These are phyloP conservation scores for Rutpela maculata DNA, from an alignment of 2,888 invertebrate genomes.

Conservation along the genomic window DNA sequence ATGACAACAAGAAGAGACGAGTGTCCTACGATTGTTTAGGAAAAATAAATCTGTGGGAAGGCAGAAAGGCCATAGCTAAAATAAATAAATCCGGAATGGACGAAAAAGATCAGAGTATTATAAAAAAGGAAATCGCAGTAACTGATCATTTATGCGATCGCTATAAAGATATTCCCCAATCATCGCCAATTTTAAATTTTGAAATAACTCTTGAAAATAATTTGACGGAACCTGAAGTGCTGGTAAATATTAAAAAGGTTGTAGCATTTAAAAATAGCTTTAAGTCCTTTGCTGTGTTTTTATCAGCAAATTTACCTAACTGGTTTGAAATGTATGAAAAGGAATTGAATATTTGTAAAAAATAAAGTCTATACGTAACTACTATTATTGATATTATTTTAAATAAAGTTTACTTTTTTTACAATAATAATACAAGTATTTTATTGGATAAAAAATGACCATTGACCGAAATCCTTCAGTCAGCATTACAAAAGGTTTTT, in stretches of 20 bases:
- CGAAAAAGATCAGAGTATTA: slow-evolving; percentile 56
- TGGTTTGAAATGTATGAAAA: slow-evolving; percentile 64
- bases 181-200: slow-evolving; percentile 65
- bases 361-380: background rate
- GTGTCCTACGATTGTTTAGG: slow-evolving; percentile 42
- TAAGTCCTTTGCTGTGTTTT: slow-evolving; percentile 63
- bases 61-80: slow-evolving; percentile 65
- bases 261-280: slow-evolving; percentile 65
- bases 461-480: no score
- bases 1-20: slow-evolving; percentile 57
- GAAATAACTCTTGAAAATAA: slow-evolving; percentile 64
- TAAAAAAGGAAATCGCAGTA: slow-evolving; percentile 70
- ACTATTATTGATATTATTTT: no score
- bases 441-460: no score
- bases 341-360: slow-evolving; percentile 53
- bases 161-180: slow-evolving; percentile 52
- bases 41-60: slow-evolving; percentile 67
- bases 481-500: no score
- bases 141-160: slow-evolving; percentile 66
- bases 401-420: no score
- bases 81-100: slow-evolving; percentile 53
- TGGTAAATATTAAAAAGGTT: slow-evolving; percentile 64
- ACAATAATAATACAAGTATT: no score
- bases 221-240: slow-evolving; percentile 60
- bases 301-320: slow-evolving; percentile 63